phyloP scores from a whole-genome alignment of 2,113 vertebrate genomes.

The Muscicapa adusta region DNA sequence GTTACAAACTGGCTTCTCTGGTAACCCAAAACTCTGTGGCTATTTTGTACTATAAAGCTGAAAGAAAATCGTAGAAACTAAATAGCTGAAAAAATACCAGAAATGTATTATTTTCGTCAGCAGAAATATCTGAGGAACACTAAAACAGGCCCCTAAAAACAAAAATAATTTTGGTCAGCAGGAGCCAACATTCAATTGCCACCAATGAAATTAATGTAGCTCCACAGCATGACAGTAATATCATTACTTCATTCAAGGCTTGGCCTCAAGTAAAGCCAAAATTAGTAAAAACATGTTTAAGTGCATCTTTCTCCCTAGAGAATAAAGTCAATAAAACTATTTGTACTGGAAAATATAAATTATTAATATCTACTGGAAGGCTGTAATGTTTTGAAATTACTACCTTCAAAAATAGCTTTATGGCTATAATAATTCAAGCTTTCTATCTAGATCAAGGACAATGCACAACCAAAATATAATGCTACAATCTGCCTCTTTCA shows the following conservation, averaged over 20 bases:
- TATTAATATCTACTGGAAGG: slow-evolving; percentile 39
- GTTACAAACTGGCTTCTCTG: background rate
- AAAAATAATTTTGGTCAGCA: background rate
- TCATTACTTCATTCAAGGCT: background rate
- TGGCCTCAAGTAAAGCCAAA: background rate
- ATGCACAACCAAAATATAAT: background rate
- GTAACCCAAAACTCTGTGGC: background rate
- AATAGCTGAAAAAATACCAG: background rate
- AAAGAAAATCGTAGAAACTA: background rate
- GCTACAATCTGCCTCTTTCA: background rate
- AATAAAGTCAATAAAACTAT: slow-evolving; percentile 21
- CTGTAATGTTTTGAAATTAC: background rate
- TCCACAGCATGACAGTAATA: background rate
- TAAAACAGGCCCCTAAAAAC: background rate
- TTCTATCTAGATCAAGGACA: slow-evolving; percentile 14
- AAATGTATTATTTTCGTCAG: background rate
- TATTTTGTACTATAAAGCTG: background rate
- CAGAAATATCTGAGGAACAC: background rate
- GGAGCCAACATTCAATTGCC: background rate
- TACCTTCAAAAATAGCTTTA: slow-evolving; percentile 28
- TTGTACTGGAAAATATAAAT: slow-evolving; percentile 14
- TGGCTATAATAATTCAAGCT: background rate
- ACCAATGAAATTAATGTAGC: background rate
- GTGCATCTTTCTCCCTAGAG: background rate
- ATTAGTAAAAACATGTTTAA: slow-evolving; percentile 28